These are phyloP conservation scores for Orchesellides sinensis DNA, from an alignment of 2,888 invertebrate species.

Conservation along the genomic window DNA sequence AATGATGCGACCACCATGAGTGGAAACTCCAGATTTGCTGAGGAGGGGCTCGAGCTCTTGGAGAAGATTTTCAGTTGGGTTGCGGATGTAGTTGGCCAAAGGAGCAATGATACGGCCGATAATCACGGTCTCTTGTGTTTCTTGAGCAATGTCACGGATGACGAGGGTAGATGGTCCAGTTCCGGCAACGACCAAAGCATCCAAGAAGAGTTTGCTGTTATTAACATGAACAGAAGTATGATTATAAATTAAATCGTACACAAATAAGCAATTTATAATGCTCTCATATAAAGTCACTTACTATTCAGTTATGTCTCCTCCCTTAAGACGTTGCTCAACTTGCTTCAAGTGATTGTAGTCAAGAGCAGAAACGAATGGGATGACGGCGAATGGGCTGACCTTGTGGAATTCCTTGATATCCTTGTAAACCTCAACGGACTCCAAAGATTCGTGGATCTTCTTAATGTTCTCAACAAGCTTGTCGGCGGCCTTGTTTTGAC, in stretches of 20 bases:
- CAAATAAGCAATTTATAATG: background rate
- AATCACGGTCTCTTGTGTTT: constrained; percentile 65
- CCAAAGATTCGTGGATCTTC: constrained; percentile 69
- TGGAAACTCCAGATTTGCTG: constrained; percentile 57
- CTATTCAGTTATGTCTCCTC: constrained; percentile 70
- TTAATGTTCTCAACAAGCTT: constrained; percentile 68
- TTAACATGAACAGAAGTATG: too few relatives aligned
- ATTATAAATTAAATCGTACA: background rate
- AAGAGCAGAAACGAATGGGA: constrained; percentile 68
- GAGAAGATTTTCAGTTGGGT: constrained; percentile 74
- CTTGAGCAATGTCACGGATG: constrained; percentile 71
- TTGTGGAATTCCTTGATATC: constrained; percentile 72
- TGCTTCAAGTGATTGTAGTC: constrained; percentile 72
- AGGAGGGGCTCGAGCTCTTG: constrained; percentile 71
- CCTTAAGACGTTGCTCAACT: constrained; percentile 63
- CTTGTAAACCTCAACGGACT: constrained; percentile 66
- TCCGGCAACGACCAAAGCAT: constrained; percentile 72
- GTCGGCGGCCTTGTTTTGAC: constrained; percentile 64
- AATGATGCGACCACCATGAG: constrained; percentile 69
- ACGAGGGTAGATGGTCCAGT: constrained; percentile 73
- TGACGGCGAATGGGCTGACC: constrained; percentile 69
- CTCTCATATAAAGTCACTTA: constrained; percentile 36
- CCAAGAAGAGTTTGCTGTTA: constrained; percentile 74
- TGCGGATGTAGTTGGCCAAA: constrained; percentile 71
- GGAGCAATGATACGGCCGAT: constrained; percentile 68